Evolutionary conservation across 2,113 vertebrate species (phyloP).

Genomic region (Rhinoderma darwinii): DNA sequence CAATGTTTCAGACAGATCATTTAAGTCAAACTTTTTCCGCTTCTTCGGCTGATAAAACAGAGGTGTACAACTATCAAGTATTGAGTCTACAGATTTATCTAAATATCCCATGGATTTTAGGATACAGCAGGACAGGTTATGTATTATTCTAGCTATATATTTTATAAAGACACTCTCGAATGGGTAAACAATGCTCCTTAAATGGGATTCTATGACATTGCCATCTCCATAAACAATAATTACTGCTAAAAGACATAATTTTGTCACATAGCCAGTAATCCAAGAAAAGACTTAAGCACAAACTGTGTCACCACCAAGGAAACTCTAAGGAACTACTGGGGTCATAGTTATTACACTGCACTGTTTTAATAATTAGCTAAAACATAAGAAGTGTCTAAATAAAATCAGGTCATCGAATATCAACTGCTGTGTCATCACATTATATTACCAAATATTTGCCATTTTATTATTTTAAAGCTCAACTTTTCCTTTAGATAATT

Average conservation of each 20-base stretch:
- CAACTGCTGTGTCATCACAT: not conserved
- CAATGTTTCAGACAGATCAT: slow-evolving; percentile 27
- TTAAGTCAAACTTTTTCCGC: slow-evolving; percentile 31
- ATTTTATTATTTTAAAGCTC: not conserved
- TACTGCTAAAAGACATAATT: not conserved
- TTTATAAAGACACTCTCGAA: slow-evolving; percentile 12
- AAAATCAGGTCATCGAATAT: not conserved
- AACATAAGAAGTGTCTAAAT: not conserved
- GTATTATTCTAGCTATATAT: slow-evolving; percentile 23
- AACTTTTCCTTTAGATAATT: not conserved
- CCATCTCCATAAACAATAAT: not conserved
- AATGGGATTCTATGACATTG: not conserved
- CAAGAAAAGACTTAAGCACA: too few relatives aligned
- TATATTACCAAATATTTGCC: not conserved
- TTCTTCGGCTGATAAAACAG: slow-evolving; percentile 1
- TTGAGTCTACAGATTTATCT: slow-evolving; percentile 31
- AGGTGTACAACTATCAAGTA: slow-evolving; percentile 23
- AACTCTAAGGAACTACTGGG: not conserved
- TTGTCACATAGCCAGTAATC: not conserved
- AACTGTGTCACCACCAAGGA: not conserved
- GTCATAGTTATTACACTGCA: not conserved
- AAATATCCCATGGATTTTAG: slow-evolving; percentile 41
- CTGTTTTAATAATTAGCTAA: not conserved
- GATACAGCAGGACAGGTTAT: slow-evolving; percentile 6
- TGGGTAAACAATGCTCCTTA: slow-evolving; percentile 27